Evolutionary conservation across 2,888 invertebrate species (phyloP).

Genomic region (Papilio protenor): DNA sequence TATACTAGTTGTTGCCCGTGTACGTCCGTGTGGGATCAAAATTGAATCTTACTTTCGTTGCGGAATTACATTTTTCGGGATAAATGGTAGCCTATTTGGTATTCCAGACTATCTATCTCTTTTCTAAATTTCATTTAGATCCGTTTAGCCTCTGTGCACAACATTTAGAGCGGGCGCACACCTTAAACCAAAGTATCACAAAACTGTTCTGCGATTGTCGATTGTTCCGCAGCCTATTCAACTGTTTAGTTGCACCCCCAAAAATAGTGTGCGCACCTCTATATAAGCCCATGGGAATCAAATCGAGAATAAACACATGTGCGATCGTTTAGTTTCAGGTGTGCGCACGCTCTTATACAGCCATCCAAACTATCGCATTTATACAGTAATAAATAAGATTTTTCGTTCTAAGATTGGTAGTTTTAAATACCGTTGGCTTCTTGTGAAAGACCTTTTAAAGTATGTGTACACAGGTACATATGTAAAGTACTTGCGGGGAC

Average conservation of each 20-base stretch:
- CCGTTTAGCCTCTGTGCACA: background rate
- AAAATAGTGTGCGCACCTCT: too few relatives aligned
- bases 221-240: too few relatives aligned
- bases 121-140: too few relatives aligned
- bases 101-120: too few relatives aligned
- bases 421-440: background rate
- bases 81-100: background rate
- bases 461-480: background rate
- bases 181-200: too few relatives aligned
- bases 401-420: background rate
- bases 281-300: too few relatives aligned
- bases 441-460: background rate
- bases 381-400: background rate
- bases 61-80: background rate
- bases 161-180: background rate
- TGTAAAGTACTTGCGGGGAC: conserved; percentile 10
- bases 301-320: too few relatives aligned
- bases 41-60: background rate
- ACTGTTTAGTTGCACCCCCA: too few relatives aligned
- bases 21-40: background rate
- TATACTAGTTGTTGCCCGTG: too few relatives aligned
- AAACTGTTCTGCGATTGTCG: too few relatives aligned
- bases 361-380: background rate
- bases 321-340: too few relatives aligned
- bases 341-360: too few relatives aligned